phyloP scores from a whole-genome alignment of 2,888 invertebrate species.

The Chirona hameri region DNA sequence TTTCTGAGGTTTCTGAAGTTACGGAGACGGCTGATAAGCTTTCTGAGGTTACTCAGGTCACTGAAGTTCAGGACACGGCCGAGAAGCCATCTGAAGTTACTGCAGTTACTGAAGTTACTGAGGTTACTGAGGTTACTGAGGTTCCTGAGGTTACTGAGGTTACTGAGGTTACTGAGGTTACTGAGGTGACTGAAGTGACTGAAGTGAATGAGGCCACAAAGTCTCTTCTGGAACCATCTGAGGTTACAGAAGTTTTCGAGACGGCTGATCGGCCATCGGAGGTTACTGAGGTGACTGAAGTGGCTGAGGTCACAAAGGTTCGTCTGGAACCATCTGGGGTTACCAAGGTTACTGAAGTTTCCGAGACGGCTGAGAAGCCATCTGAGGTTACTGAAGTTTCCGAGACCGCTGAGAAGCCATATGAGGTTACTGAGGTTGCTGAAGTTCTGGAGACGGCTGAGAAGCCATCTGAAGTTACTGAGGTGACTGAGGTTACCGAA shows the following conservation, averaged over 20 bases:
- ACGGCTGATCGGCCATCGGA: neutral
- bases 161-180: too few species aligned
- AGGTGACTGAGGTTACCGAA: too few species aligned
- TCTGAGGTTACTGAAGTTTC: neutral
- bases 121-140: too few species aligned
- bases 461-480: neutral
- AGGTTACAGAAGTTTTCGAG: neutral
- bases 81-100: too few species aligned
- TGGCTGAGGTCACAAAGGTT: too few species aligned
- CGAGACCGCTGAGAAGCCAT: neutral
- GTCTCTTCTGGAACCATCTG: neutral
- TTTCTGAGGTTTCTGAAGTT: too few species aligned
- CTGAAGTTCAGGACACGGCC: neutral
- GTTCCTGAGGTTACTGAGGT: too few species aligned
- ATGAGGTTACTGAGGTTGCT: neutral
- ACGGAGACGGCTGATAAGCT: neutral
- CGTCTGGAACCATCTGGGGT: neutral
- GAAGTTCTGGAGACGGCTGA: too few species aligned
- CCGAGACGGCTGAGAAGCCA: neutral
- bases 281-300: neutral
- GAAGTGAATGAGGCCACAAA: neutral
- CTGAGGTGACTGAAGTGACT: neutral
- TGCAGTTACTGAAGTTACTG: too few species aligned
- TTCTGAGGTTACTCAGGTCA: neutral
- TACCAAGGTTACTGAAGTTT: slow-evolving; percentile 3